Base-by-base conservation (phyloP, 2,888 invertebrate genomes). In the Fragum fragum region DNA sequence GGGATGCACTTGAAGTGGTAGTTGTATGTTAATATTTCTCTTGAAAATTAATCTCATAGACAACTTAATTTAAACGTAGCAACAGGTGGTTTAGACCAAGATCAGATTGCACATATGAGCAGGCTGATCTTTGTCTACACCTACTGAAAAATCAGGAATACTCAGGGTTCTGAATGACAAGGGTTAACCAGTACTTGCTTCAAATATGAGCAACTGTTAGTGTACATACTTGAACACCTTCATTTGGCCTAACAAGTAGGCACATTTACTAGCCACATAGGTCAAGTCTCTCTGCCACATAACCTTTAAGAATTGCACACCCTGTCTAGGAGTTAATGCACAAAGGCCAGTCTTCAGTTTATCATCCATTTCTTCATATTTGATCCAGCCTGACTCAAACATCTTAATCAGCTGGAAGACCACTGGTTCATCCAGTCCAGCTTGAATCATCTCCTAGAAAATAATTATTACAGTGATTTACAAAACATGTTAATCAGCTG, bases 191-290 rank as follows among this genome's bases (percentile, higher is more conserved):
- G n/a, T n/a, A n/a, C n/a, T n/a, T n/a, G n/a, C n/a, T n/a, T n/a
- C n/a, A n/a, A n/a, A n/a, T n/a, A n/a, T n/a, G n/a, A n/a, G n/a
- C n/a, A n/a, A n/a, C n/a, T n/a, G n/a, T n/a, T n/a, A n/a, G n/a
- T n/a, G 14, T 16, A 29, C 55, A 71, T 79, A 82, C 85, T 76
- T 78, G 73, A 79, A 86, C 3, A 83, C 63, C 47, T 73, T 83
- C 55, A 83, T 83, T 66, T 83, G 82, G 1, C 81, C 72, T 32
- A 80, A 78, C 7, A 86, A 57, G 59, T 86, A 86, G 1, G 82
- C 78, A 18, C 75, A 70, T 68, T 86, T 86, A 29, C 70, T 81
- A 3, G 74, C 74, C 9, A 83, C 78, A 42, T 79, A 69, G 2
- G 63, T 55, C 16, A 86, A 47, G 32, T 79, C 74, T 29, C 76